These are phyloP conservation scores for Invenusta paracnida DNA, from an alignment of 2,888 invertebrate species.

Conservation along the genomic window DNA sequence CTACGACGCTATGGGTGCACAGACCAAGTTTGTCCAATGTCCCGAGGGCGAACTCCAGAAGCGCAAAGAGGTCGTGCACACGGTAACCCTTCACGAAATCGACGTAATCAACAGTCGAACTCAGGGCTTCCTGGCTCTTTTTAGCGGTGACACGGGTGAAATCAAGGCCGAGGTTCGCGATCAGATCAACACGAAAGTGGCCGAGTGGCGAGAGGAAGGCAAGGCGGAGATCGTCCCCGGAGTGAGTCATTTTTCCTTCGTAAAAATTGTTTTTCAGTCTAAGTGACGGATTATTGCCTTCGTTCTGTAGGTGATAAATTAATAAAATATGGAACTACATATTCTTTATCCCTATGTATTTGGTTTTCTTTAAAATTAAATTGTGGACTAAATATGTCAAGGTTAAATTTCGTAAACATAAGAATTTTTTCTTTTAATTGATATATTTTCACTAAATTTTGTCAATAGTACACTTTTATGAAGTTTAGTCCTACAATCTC, in stretches of 20 bases:
- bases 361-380: too few relatives aligned
- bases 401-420: too few relatives aligned
- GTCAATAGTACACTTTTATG: too few relatives aligned
- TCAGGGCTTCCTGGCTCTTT: slow-evolving; percentile 91
- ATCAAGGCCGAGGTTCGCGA: slow-evolving; percentile 94
- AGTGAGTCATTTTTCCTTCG: slow-evolving; percentile 59
- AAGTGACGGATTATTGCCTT: too few relatives aligned
- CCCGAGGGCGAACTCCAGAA: slow-evolving; percentile 98
- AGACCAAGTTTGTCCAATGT: slow-evolving; percentile 83
- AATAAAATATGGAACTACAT: too few relatives aligned
- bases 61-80: slow-evolving; percentile 90
- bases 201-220: slow-evolving; percentile 97
- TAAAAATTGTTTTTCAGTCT: neutral
- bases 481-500: too few relatives aligned
- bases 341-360: too few relatives aligned
- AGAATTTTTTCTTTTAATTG: too few relatives aligned
- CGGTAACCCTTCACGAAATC: slow-evolving; percentile 95
- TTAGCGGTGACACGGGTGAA: slow-evolving; percentile 92
- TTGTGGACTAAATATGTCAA: too few relatives aligned
- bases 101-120: slow-evolving; percentile 97
- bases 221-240: slow-evolving; percentile 98
- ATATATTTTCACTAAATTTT: too few relatives aligned
- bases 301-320: too few relatives aligned
- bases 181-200: slow-evolving; percentile 92
- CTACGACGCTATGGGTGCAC: slow-evolving; percentile 86